Evolutionary conservation across 2,797 vertebrate genomes (phyloP).

Genomic region (Pangasius macronema): DNA sequence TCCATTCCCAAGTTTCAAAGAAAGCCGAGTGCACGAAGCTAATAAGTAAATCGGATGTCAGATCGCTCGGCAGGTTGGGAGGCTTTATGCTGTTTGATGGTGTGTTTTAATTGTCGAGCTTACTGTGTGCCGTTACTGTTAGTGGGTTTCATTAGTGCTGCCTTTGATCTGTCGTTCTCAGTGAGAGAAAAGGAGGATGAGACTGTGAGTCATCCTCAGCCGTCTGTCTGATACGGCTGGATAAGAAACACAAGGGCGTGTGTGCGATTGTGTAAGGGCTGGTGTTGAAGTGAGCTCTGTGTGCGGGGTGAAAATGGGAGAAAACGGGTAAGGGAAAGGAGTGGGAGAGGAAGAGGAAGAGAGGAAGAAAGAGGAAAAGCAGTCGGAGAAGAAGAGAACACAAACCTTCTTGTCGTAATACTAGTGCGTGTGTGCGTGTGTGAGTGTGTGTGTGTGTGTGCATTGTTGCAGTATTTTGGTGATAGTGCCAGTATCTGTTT

Average conservation of each 20-base stretch:
- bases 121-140: background rate
- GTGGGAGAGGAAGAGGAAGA: background rate
- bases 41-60: conserved; percentile 2
- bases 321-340: background rate
- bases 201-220: conserved; percentile 21
- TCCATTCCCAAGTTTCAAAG: background rate
- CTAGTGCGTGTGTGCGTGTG: background rate
- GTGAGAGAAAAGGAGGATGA: conserved; percentile 24
- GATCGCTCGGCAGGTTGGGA: background rate
- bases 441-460: conserved; percentile 10
- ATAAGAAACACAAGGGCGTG: background rate
- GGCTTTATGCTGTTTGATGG: conserved; percentile 21
- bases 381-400: background rate
- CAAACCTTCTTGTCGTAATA: background rate
- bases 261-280: background rate
- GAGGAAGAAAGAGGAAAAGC: background rate
- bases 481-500: conserved; percentile 13
- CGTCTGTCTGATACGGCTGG: background rate
- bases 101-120: conserved; percentile 15
- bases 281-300: background rate
- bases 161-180: conserved; percentile 36
- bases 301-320: conserved; percentile 9
- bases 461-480: background rate
- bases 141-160: conserved; percentile 32
- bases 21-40: background rate